These are phyloP conservation scores for Brachyhypopomus gauderio DNA, from an alignment of 2,113 vertebrate genomes.

Conservation along the genomic window DNA sequence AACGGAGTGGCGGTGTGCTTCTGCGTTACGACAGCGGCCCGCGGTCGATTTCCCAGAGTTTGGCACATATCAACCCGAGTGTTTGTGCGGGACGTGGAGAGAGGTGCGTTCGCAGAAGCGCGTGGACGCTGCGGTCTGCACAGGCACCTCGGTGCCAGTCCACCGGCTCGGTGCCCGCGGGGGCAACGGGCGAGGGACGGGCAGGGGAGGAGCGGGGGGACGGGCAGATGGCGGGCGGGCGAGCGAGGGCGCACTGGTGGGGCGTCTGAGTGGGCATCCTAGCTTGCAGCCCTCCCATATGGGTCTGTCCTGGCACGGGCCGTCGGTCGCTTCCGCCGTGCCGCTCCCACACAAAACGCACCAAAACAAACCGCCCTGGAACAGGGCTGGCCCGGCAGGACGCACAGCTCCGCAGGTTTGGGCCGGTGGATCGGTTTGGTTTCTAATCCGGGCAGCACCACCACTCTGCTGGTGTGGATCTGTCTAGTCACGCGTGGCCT, in stretches of 20 bases:
- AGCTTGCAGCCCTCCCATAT: conserved; percentile 77
- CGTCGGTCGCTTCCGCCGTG: conserved; percentile 42
- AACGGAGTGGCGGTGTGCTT: too few relatives aligned
- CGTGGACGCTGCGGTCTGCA: conserved; percentile 16
- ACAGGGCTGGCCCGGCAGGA: neutral
- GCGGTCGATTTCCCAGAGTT: too few relatives aligned
- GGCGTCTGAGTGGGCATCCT: conserved; percentile 73
- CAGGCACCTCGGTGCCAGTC: conserved; percentile 18
- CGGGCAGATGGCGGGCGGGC: conserved; percentile 76
- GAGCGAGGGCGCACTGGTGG: conserved; percentile 75
- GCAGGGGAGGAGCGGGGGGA: conserved; percentile 69
- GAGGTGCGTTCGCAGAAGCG: conserved; percentile 26
- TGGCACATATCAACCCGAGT: too few relatives aligned
- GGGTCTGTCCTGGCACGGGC: conserved; percentile 62
- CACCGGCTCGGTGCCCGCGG: conserved; percentile 23
- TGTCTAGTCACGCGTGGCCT: too few relatives aligned
- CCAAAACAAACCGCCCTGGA: neutral
- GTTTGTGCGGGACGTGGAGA: too few relatives aligned
- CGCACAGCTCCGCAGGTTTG: neutral
- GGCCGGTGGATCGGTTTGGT: too few relatives aligned
- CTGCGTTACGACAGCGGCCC: too few relatives aligned
- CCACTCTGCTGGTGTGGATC: too few relatives aligned
- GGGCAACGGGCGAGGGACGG: conserved; percentile 60
- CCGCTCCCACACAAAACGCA: conserved; percentile 34
- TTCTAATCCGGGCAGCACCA: too few relatives aligned